Evolutionary conservation across 2,888 invertebrate species (phyloP).

Genomic region (Stenodema calcarata): DNA sequence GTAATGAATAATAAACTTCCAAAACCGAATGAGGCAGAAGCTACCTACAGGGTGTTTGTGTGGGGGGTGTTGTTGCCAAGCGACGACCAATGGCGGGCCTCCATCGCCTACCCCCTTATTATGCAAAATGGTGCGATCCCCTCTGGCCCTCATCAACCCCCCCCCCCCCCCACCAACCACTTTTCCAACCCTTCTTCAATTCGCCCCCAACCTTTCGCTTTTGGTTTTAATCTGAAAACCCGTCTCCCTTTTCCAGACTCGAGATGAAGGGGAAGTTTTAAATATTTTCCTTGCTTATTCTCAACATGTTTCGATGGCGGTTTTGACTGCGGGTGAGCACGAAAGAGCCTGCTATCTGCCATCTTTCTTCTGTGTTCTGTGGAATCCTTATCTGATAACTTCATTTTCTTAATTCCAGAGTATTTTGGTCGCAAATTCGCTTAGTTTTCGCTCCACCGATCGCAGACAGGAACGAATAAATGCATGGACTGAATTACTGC

Average conservation of each 20-base stretch:
- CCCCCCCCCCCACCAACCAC: not conserved
- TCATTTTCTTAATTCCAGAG: not conserved
- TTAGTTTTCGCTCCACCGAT: no score
- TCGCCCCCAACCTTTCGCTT: not conserved
- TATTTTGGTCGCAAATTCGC: no score
- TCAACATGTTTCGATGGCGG: not conserved
- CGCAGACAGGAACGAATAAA: no score
- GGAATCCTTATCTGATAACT: not conserved
- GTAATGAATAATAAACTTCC: conserved; percentile 31
- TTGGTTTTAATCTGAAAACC: conserved; percentile 3
- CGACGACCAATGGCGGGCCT: conserved; percentile 49
- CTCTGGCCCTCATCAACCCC: no score
- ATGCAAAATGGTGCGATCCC: conserved; percentile 51
- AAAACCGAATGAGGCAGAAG: not conserved
- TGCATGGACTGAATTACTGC: no score
- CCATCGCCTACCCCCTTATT: conserved; percentile 37
- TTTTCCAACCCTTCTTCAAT: not conserved
- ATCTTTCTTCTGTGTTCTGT: not conserved
- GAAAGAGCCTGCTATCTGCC: not conserved
- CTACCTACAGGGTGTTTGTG: conserved; percentile 41
- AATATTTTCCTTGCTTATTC: conserved; percentile 7
- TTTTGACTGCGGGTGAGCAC: not conserved
- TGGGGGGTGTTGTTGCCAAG: conserved; percentile 45
- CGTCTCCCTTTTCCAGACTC: not conserved
- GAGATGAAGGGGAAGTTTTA: not conserved